Base-by-base conservation (phyloP, 2,797 vertebrate species). In the Coluber constrictor region DNA sequence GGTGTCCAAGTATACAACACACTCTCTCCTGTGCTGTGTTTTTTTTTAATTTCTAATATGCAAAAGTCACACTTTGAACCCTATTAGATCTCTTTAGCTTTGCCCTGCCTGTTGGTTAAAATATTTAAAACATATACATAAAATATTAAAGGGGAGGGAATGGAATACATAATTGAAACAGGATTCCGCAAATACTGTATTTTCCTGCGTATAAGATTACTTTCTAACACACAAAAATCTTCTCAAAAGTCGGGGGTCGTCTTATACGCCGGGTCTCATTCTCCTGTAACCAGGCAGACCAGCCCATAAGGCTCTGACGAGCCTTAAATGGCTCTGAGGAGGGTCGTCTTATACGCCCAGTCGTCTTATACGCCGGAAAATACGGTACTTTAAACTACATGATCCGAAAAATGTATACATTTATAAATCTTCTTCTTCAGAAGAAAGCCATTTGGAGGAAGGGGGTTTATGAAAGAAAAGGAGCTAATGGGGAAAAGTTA, bases 1-100 rank as follows among this genome's bases (percentile, higher is more conserved):
- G 47, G 98, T 97, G 89, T 0, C 51, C 43, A n/a, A 60, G n/a
- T 43, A 18, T 91, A n/a, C 9, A 10, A 88, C n/a, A 83, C 5
- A 5, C 54, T 29, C 16, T 5, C 74, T 83, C 37, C 20, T 47
- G 37, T 25, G 20, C 37, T 83, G 20, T 83, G 37, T 4, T 1
- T 20, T 20, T 32, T 47, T 13, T 54, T 63, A 57, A 2, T 13
- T 20, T 18, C n/a, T 5, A 47, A 54, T 74, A 56, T 16, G 8
- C 59, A 89, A 74, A 91, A n/a, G 32, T n/a, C 29, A 87, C 16
- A n/a, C 0, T 32, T 18, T 88, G 29, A 56, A 59, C 32, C 11
- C 86, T 87, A n/a, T 87, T 74, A 32, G 16, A 87, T n/a, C 89
- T 70, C 3, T 74, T 54, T 54, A 32, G 10, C 37, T 54, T n/a